Evolutionary conservation across 2,113 vertebrate species (phyloP).

Genomic region (Ictalurus furcatus): DNA sequence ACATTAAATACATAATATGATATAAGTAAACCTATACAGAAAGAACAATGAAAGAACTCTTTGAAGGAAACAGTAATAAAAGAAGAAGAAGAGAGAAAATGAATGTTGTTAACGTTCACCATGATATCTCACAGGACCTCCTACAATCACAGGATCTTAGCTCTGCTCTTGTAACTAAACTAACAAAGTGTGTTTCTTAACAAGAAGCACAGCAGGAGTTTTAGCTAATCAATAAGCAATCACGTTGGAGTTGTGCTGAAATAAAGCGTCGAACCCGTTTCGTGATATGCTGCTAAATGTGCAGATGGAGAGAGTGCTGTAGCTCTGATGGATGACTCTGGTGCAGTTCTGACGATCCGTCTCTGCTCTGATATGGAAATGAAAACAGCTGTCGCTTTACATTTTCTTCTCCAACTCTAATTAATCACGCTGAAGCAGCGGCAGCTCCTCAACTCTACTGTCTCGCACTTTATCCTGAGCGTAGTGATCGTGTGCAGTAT

Average conservation of each 20-base stretch:
- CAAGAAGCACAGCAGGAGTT: neutral
- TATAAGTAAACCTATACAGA: no score
- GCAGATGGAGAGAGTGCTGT: slow-evolving; percentile 12
- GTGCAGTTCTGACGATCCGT: slow-evolving; percentile 22
- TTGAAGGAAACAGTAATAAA: no score
- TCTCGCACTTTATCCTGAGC: slow-evolving; percentile 67
- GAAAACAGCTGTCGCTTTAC: slow-evolving; percentile 56
- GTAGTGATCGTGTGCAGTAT: neutral
- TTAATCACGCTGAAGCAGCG: slow-evolving; percentile 45
- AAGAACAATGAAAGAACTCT: no score
- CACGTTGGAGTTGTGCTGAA: neutral
- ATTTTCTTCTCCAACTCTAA: slow-evolving; percentile 40
- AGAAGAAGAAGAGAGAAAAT: no score
- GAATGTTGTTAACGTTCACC: no score
- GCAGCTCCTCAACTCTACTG: slow-evolving; percentile 30
- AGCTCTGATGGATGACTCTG: slow-evolving; percentile 24
- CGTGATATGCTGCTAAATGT: slow-evolving; percentile 6
- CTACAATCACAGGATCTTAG: neutral
- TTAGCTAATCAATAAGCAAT: neutral
- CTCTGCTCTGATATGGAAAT: slow-evolving; percentile 45
- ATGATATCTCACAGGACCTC: no score
- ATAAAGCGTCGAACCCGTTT: neutral
- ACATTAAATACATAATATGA: no score
- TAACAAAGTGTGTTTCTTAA: neutral
- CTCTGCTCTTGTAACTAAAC: neutral